phyloP scores from a whole-genome alignment of 2,113 vertebrate species.

The Syrmaticus mikado region DNA sequence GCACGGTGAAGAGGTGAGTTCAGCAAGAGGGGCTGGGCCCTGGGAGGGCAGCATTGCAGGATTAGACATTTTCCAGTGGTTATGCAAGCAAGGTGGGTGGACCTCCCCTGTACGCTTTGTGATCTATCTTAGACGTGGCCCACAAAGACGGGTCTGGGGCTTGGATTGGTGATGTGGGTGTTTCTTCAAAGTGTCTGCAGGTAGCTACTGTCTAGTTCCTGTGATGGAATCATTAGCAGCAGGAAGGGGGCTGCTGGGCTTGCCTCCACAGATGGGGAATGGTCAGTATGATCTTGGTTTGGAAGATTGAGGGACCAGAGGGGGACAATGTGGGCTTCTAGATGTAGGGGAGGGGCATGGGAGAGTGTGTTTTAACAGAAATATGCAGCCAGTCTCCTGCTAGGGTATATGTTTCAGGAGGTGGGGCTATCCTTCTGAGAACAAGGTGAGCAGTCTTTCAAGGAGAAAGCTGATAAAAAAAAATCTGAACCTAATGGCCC shows the following conservation, averaged over 20 bases:
- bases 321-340: neutral
- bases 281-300: neutral
- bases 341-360: neutral
- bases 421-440: neutral
- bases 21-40: neutral
- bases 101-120: neutral
- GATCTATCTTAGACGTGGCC: neutral
- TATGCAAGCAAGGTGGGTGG: neutral
- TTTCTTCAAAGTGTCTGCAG: neutral
- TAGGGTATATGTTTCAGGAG: neutral
- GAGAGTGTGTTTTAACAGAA: neutral
- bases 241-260: neutral
- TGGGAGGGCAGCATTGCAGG: neutral
- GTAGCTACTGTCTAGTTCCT: neutral
- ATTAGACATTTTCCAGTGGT: neutral
- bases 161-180: neutral
- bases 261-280: neutral
- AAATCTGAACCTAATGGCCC: neutral
- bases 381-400: neutral
- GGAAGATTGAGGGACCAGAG: neutral
- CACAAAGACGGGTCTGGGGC: neutral
- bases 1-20: constrained; percentile 92
- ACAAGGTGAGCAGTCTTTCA: neutral
- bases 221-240: accelerated
- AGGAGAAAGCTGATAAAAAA: neutral